A percentile compares a stretch with the other conserved stretches of the same genome.
phyloP scores from a whole-genome alignment of 2,113 vertebrate genomes.

The Semnornis frantzii region DNA sequence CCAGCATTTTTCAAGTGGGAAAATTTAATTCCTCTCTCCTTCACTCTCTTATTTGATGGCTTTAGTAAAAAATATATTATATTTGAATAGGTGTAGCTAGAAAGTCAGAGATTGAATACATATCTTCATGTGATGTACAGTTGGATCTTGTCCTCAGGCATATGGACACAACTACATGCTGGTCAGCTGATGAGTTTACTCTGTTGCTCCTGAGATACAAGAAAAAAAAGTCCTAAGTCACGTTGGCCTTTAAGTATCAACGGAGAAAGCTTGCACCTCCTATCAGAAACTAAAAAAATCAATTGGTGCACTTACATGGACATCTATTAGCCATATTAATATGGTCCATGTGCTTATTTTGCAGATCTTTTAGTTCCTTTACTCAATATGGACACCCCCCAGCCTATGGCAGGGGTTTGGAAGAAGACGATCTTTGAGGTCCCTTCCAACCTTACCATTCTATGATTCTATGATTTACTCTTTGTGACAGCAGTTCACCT shows the following conservation, averaged over 20 bases:
- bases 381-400: too few relatives aligned
- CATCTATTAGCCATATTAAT: background rate
- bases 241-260: constrained; percentile 13
- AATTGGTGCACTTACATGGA: background rate
- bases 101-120: background rate
- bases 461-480: background rate
- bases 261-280: background rate
- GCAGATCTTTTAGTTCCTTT: too few relatives aligned
- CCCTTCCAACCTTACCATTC: too few relatives aligned
- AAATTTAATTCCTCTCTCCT: constrained; percentile 8
- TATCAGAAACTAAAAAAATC: background rate
- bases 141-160: background rate
- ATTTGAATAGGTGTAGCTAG: background rate
- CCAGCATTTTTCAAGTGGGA: constrained; percentile 22
- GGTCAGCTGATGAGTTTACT: constrained; percentile 62
- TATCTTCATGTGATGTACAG: background rate
- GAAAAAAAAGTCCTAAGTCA: background rate
- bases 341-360: too few relatives aligned
- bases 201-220: constrained; percentile 26
- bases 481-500: background rate
- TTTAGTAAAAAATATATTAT: background rate
- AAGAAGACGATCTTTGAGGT: too few relatives aligned
- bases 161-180: background rate
- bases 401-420: too few relatives aligned
- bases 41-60: background rate